phyloP scores from a whole-genome alignment of 2,888 invertebrate genomes.

The Cephus nigrinus region DNA sequence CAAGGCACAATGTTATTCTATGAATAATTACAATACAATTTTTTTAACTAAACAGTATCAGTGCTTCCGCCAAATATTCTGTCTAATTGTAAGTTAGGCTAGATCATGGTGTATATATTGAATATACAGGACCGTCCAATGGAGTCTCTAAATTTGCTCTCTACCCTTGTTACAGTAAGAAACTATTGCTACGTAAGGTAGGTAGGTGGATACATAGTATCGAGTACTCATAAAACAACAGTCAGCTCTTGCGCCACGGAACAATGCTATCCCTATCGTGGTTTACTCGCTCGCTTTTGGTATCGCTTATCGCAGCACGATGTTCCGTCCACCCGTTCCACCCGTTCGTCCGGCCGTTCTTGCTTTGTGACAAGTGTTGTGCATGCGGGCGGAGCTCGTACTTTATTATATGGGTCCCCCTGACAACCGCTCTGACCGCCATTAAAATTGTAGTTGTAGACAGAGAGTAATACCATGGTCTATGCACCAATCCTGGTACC shows the following conservation, averaged over 20 bases:
- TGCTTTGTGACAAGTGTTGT: slow-evolving; percentile 23
- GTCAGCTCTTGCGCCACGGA: slow-evolving; percentile 24
- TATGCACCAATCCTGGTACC: not conserved
- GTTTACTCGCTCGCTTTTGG: slow-evolving; percentile 34
- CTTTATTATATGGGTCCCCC: not conserved
- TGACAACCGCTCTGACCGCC: not conserved
- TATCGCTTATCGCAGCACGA: slow-evolving; percentile 41
- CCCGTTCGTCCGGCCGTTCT: slow-evolving; percentile 6
- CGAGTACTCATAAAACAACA: not conserved
- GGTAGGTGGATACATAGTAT: not conserved
- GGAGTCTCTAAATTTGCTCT: not conserved
- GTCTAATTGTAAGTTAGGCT: not conserved
- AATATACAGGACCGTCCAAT: not conserved
- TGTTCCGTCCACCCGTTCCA: slow-evolving; percentile 30
- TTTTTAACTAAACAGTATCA: not conserved
- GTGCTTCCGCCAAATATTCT: not conserved
- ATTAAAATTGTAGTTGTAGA: not conserved
- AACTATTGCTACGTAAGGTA: not conserved
- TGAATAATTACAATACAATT: not conserved
- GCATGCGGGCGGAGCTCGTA: slow-evolving; percentile 24
- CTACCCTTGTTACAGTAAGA: not conserved
- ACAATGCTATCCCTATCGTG: slow-evolving; percentile 40
- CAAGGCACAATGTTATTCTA: not conserved
- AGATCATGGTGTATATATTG: not conserved
- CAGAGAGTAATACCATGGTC: not conserved